These are phyloP conservation scores for Cavia aperea DNA, from an alignment of 2,113 vertebrate species.

Conservation along the genomic window DNA sequence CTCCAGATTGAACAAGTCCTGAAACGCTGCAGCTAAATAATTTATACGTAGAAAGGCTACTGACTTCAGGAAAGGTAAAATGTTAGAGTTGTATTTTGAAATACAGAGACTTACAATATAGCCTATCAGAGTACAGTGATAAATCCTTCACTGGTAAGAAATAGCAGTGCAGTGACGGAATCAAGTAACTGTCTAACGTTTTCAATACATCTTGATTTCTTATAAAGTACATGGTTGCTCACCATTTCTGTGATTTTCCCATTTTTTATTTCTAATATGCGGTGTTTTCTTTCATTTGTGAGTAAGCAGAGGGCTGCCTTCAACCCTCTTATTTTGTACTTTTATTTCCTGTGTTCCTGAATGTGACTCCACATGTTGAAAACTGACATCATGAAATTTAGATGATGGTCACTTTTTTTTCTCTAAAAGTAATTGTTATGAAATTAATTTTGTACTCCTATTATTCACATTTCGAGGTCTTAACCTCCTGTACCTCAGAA, in stretches of 20 bases:
- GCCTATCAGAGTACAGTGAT: neutral
- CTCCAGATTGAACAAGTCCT: slow-evolving; percentile 36
- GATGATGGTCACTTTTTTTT: neutral
- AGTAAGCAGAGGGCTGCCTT: neutral
- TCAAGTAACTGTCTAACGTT: neutral
- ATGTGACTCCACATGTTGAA: neutral
- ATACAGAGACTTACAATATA: neutral
- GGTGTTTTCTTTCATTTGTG: neutral
- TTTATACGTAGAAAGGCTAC: neutral
- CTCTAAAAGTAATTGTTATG: neutral
- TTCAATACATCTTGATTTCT: neutral
- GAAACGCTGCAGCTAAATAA: slow-evolving; percentile 37
- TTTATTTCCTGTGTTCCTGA: neutral
- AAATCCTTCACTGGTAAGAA: neutral
- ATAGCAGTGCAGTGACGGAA: neutral
- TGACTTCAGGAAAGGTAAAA: slow-evolving; percentile 14
- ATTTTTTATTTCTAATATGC: neutral
- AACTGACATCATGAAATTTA: neutral
- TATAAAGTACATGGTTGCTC: neutral
- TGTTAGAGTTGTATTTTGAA: slow-evolving; percentile 12
- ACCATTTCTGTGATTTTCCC: neutral
- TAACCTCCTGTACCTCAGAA: neutral
- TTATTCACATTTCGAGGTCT: neutral
- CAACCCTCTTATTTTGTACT: neutral
- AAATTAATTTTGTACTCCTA: neutral